Conservation (phyloP, 2,888 invertebrate species). For the Heliconius ismenius region DNA sequence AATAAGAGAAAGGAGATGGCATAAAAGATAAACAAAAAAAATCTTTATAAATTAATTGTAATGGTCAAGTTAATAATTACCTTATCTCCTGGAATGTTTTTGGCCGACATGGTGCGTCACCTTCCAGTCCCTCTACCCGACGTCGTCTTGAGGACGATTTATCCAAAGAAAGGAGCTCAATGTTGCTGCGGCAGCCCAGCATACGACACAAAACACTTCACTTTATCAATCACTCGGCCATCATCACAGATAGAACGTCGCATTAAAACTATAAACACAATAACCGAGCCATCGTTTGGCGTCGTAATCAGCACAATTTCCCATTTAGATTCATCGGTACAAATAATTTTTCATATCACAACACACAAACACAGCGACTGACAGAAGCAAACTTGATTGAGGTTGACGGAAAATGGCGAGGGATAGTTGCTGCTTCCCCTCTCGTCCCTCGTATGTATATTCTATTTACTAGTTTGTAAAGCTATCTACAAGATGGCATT, state of each 20-base stretch:
- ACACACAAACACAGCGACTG: conserved; percentile 81
- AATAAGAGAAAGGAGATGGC: conserved; percentile 69
- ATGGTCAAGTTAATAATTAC: conserved; percentile 72
- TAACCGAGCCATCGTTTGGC: conserved; percentile 78
- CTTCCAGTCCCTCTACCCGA: conserved; percentile 71
- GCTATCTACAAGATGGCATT: conserved; percentile 56
- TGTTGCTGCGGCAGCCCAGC: conserved; percentile 77
- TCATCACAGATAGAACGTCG: conserved; percentile 76
- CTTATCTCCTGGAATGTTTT: conserved; percentile 92
- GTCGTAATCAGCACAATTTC: conserved; percentile 78
- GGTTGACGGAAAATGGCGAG: conserved; percentile 78
- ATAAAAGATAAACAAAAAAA: conserved; percentile 68
- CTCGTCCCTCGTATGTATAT: conserved; percentile 65
- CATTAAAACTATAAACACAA: conserved; percentile 80
- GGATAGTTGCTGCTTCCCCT: conserved; percentile 58
- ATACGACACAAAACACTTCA: conserved; percentile 81
- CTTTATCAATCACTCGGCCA: conserved; percentile 80
- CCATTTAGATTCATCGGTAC: conserved; percentile 81
- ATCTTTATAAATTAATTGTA: conserved; percentile 47
- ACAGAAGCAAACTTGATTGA: conserved; percentile 80
- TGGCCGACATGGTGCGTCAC: conserved; percentile 86
- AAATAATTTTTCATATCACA: conserved; percentile 80
- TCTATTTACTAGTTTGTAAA: conserved; percentile 39
- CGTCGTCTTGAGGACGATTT: conserved; percentile 77
- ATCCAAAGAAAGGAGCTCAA: conserved; percentile 80